These are phyloP conservation scores for Adelphocoris suturalis DNA, from an alignment of 2,888 invertebrate species.

Conservation along the genomic window DNA sequence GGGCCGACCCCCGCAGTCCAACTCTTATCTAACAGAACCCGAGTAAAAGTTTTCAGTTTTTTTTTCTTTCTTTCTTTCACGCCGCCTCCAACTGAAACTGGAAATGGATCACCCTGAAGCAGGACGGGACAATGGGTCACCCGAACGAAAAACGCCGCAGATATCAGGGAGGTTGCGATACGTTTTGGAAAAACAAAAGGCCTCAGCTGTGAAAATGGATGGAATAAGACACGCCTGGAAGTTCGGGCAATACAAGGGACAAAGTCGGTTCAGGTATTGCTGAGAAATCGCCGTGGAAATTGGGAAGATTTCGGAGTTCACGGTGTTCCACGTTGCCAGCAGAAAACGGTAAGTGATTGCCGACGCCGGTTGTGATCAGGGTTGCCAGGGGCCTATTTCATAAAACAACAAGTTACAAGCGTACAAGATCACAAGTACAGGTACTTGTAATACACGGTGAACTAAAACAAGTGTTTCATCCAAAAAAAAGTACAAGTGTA, in stretches of 20 bases:
- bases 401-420: no score
- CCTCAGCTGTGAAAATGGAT: not conserved
- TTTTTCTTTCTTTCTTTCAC: not conserved
- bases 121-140: not conserved
- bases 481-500: no score
- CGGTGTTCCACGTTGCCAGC: no score
- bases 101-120: not conserved
- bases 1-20: slow-evolving; percentile 19
- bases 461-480: no score
- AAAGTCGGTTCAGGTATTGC: not conserved
- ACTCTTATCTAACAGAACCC: not conserved
- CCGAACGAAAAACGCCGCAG: not conserved
- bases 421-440: no score
- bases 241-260: not conserved
- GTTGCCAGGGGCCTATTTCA: no score
- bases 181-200: not conserved
- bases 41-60: slow-evolving; percentile 18
- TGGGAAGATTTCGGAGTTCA: not conserved
- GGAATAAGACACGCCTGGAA: not conserved
- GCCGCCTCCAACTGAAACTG: not conserved
- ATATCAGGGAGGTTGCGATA: not conserved
- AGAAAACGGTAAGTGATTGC: no score
- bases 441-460: no score
- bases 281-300: not conserved
- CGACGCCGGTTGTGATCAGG: no score